These are phyloP conservation scores for Ceuthmochares aereus DNA, from an alignment of 2,113 vertebrate species.

Conservation along the genomic window DNA sequence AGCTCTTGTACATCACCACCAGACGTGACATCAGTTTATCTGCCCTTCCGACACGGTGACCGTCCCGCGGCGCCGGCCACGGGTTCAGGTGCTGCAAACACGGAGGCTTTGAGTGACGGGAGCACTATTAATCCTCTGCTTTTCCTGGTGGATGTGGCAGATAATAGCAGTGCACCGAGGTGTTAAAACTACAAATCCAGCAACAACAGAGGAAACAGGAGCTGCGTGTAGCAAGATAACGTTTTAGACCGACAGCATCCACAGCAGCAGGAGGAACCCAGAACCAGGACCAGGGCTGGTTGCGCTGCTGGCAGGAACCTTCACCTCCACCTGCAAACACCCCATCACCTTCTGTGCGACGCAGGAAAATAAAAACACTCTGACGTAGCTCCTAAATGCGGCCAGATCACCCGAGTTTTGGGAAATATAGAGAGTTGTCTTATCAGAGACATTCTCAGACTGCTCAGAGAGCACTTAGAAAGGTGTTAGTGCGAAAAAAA, in stretches of 20 bases:
- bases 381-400: background rate
- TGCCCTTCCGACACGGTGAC: background rate
- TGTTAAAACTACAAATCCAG: background rate
- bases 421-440: background rate
- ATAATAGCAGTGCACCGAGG: background rate
- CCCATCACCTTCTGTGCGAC: background rate
- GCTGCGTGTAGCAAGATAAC: background rate
- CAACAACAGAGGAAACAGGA: background rate
- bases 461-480: background rate
- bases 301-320: fast-evolving
- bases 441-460: background rate
- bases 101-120: background rate
- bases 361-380: background rate
- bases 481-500: background rate
- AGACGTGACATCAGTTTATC: background rate
- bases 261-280: background rate
- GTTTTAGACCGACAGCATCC: fast-evolving
- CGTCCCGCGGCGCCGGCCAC: background rate
- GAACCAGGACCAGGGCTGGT: background rate
- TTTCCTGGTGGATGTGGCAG: background rate
- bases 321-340: background rate
- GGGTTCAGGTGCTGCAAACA: background rate
- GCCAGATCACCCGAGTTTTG: background rate
- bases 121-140: background rate
- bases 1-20: background rate